These are phyloP conservation scores for Anoplolepis gracilipes DNA, from an alignment of 1,140 invertebrate genomes.

Conservation along the genomic window DNA sequence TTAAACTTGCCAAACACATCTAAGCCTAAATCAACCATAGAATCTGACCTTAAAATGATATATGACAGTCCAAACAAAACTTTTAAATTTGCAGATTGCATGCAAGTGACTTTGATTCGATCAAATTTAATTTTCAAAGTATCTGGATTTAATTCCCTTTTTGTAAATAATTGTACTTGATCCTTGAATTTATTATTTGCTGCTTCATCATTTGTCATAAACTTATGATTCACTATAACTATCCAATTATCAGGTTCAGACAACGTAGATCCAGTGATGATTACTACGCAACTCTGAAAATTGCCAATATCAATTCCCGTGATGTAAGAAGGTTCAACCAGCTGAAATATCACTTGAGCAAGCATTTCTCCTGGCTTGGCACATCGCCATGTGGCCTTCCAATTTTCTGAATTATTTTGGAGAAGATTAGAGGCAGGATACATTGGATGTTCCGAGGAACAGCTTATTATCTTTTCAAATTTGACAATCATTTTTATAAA, in stretches of 20 bases:
- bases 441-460: slow-evolving; percentile 81
- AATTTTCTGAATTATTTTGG: slow-evolving; percentile 69
- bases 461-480: slow-evolving; percentile 80
- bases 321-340: slow-evolving; percentile 78
- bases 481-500: slow-evolving; percentile 81
- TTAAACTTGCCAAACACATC: slow-evolving; percentile 83
- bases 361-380: slow-evolving; percentile 82
- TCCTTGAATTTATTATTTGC: slow-evolving; percentile 80
- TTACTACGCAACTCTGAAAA: slow-evolving; percentile 81
- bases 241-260: slow-evolving; percentile 82
- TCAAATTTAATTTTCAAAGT: slow-evolving; percentile 81
- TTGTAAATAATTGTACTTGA: slow-evolving; percentile 83
- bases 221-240: slow-evolving; percentile 81
- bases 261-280: slow-evolving; percentile 79
- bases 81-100: slow-evolving; percentile 83
- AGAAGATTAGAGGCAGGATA: slow-evolving; percentile 82
- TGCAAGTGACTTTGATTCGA: slow-evolving; percentile 82
- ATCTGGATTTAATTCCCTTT: slow-evolving; percentile 81
- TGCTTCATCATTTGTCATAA: slow-evolving; percentile 82
- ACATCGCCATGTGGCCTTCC: slow-evolving; percentile 80
- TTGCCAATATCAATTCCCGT: slow-evolving; percentile 83
- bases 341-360: slow-evolving; percentile 79
- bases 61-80: slow-evolving; percentile 82
- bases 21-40: slow-evolving; percentile 77
- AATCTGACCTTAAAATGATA: slow-evolving; percentile 80